These are phyloP conservation scores for Drosophila mauritiana DNA, from an alignment of 1,140 invertebrate species.

Conservation along the genomic window DNA sequence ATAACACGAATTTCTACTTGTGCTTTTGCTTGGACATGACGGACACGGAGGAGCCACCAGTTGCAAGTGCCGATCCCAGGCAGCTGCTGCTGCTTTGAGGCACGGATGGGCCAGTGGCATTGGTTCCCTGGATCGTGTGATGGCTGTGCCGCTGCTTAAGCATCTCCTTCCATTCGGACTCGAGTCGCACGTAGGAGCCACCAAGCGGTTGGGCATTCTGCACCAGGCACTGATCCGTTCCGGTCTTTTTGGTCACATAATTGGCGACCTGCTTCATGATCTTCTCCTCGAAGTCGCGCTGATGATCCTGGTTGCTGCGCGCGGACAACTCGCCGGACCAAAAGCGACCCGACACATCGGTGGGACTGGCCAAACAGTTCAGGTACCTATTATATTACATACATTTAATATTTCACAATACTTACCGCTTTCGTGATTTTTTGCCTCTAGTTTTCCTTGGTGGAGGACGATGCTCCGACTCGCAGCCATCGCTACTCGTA, in stretches of 20 bases:
- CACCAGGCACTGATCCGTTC: slow-evolving; percentile 60
- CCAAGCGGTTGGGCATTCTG: slow-evolving; percentile 84
- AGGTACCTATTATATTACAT: not conserved
- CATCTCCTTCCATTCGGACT: slow-evolving; percentile 90
- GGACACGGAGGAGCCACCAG: slow-evolving; percentile 31
- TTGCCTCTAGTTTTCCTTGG: slow-evolving; percentile 59
- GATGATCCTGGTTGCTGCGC: slow-evolving; percentile 93
- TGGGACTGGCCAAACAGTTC: slow-evolving; percentile 25
- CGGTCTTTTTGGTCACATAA: slow-evolving; percentile 86
- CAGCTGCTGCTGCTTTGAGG: slow-evolving; percentile 45
- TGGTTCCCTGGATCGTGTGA: slow-evolving; percentile 39
- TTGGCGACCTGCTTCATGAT: slow-evolving; percentile 88
- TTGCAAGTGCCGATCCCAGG: slow-evolving; percentile 6
- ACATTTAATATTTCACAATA: too few species aligned
- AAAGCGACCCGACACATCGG: slow-evolving; percentile 85
- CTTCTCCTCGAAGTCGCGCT: slow-evolving; percentile 92
- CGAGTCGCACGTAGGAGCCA: slow-evolving; percentile 89
- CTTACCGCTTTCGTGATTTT: slow-evolving; percentile 62
- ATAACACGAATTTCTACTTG: slow-evolving; percentile 44
- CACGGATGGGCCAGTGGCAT: slow-evolving; percentile 14
- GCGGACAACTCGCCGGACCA: slow-evolving; percentile 91
- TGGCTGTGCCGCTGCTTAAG: slow-evolving; percentile 75
- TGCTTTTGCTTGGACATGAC: slow-evolving; percentile 71
- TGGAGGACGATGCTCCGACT: slow-evolving; percentile 70
- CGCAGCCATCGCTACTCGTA: slow-evolving; percentile 82